Percentiles rank a stretch among this genome's conserved stretches.
These are phyloP conservation scores for Byasa hedistus DNA, from an alignment of 2,888 invertebrate genomes.

Conservation along the genomic window DNA sequence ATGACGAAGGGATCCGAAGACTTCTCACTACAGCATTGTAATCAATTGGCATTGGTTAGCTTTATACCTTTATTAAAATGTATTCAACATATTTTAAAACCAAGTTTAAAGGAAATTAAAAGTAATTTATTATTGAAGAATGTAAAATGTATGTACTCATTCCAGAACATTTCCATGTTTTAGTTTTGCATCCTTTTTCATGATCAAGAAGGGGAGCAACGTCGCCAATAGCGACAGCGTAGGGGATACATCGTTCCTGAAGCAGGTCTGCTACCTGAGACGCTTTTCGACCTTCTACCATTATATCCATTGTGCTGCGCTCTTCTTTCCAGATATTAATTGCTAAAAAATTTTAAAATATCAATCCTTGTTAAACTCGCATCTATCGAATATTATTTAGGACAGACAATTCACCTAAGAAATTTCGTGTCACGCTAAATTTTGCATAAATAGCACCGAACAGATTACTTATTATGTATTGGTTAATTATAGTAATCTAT, in stretches of 20 bases:
- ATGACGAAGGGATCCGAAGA: too few relatives aligned
- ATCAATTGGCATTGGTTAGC: too few relatives aligned
- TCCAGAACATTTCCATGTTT: slow-evolving; percentile 11
- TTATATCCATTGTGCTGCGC: slow-evolving; percentile 65
- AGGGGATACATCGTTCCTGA: slow-evolving; percentile 62
- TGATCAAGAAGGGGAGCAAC: slow-evolving; percentile 44
- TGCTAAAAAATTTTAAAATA: slow-evolving; percentile 45
- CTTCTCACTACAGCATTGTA: too few relatives aligned
- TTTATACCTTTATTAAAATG: too few relatives aligned
- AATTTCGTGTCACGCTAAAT: too few relatives aligned
- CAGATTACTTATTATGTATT: too few relatives aligned
- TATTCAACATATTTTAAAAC: too few relatives aligned
- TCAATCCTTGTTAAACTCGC: too few relatives aligned
- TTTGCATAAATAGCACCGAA: too few relatives aligned
- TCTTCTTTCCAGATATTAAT: slow-evolving; percentile 71
- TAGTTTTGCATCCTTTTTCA: slow-evolving; percentile 43
- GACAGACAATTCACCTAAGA: too few relatives aligned
- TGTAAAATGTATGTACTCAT: background rate
- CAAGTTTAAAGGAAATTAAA: background rate
- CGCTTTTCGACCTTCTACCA: slow-evolving; percentile 56
- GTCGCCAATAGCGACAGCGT: slow-evolving; percentile 57
- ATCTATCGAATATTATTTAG: too few relatives aligned
- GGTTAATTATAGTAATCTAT: too few relatives aligned
- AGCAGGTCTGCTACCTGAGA: slow-evolving; percentile 62
- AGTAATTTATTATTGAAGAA: background rate